These are phyloP conservation scores for Meteorus colon DNA, from an alignment of 2,888 invertebrate species.

Conservation along the genomic window DNA sequence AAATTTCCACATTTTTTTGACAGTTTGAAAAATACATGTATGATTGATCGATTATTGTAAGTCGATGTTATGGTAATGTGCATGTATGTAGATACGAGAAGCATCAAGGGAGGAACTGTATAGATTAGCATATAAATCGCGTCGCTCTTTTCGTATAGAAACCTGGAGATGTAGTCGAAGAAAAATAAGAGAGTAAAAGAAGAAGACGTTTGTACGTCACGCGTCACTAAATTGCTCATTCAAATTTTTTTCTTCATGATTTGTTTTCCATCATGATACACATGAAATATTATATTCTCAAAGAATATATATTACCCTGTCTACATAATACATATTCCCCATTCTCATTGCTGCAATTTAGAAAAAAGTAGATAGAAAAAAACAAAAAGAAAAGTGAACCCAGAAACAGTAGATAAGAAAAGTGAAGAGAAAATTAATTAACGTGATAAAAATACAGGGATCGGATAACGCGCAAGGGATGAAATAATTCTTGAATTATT, in stretches of 20 bases:
- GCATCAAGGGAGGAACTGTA: conserved; percentile 22
- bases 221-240: neutral
- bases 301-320: neutral
- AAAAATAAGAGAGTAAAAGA: conserved; percentile 15
- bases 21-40: conserved; percentile 4
- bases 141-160: conserved; percentile 41
- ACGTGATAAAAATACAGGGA: neutral
- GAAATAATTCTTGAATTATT: conserved; percentile 60
- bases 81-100: conserved; percentile 13
- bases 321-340: neutral
- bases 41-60: conserved; percentile 54
- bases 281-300: neutral
- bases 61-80: conserved; percentile 59
- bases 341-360: neutral
- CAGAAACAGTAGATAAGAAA: neutral
- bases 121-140: conserved; percentile 63
- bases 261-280: neutral
- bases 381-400: neutral
- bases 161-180: conserved; percentile 35
- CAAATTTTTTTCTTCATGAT: neutral
- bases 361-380: neutral
- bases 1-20: neutral
- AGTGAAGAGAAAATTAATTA: conserved; percentile 12
- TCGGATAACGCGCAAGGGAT: conserved; percentile 4
- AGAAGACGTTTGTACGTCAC: neutral